Base-by-base conservation (phyloP, 2,888 invertebrate genomes). In the Sipha maydis region DNA sequence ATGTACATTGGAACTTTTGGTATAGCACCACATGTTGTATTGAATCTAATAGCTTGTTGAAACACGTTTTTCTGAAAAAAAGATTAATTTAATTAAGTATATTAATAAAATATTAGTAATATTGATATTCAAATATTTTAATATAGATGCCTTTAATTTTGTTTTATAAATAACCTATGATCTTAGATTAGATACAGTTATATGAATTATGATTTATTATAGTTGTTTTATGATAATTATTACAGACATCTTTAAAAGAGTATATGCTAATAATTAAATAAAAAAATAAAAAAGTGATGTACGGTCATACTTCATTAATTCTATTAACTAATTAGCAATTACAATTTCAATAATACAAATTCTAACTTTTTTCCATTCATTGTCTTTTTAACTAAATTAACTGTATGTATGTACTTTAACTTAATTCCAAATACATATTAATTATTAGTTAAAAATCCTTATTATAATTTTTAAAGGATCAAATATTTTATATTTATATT, bases 1-100 rank as follows among this genome's bases (percentile, higher is more conserved):
- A 99, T 97, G 92, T 97, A 99, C 89, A 99, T 94, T 92, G 99
- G 99, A 38, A 98, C 97, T 11, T 96, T 95, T 1, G 96, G 93
- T 7, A 94, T 94, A 17, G 93, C 41, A 80, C 73, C 54, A 14
- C 28, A 85, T 77, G 67, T 48, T 48, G 85, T 21, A 41, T 80
- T 80, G 21, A 75, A 80, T 28, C 80, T 28, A 61, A 88, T 73
- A 17, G 41, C 73, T 75, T 82, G 79, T 38, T 41, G 80, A 61
- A 88, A 31, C n/a, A 88, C 21, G 31, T 88, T 80, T 80, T 88
- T 88, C 86, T 88, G 14, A 71, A 78, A 84, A 28, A 75, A 28
- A 25, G 56, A 56, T n/a, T 3, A 28, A 9, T 67, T 61, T 34
- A 67, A 80, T 61, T 34, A 67, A 80, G n/a, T 38, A n/a, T n/a